Evolutionary conservation across 2,888 invertebrate species (phyloP).

Genomic region (Tenthredo amoena): DNA sequence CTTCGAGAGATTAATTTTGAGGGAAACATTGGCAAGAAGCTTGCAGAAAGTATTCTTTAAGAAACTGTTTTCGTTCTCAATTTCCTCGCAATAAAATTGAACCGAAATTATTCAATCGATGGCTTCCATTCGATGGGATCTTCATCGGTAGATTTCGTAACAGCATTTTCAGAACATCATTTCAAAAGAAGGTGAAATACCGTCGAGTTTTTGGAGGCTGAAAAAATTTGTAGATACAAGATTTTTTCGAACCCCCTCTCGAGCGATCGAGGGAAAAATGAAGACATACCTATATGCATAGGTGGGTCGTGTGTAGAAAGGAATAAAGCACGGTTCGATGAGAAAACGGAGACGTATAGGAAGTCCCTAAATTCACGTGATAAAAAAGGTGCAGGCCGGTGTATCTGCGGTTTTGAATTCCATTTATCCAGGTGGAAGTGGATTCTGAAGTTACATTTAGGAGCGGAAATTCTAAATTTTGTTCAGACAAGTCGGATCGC

Average conservation of each 20-base stretch:
- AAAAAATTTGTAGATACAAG: background rate
- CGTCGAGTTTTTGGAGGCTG: background rate
- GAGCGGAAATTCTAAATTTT: slow-evolving; percentile 66
- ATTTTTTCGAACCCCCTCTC: background rate
- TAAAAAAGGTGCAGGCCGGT: background rate
- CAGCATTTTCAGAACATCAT: background rate
- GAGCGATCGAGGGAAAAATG: background rate
- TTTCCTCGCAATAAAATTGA: background rate
- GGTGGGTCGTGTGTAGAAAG: background rate
- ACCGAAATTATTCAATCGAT: background rate
- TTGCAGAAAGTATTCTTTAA: background rate
- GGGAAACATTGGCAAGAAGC: background rate
- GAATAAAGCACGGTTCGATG: background rate
- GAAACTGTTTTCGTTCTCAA: background rate
- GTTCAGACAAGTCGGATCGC: slow-evolving; percentile 3
- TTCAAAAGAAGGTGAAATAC: background rate
- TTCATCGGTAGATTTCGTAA: background rate
- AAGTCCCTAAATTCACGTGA: slow-evolving; percentile 41
- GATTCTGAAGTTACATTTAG: slow-evolving; percentile 41
- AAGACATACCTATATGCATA: background rate
- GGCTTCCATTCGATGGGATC: background rate
- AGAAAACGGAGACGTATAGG: slow-evolving; percentile 11
- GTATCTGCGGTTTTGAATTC: slow-evolving; percentile 37
- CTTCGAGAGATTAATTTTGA: background rate
- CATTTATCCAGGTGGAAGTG: slow-evolving; percentile 37